Conservation (phyloP, 2,113 vertebrate species). For the Nothoprocta perdicaria region DNA sequence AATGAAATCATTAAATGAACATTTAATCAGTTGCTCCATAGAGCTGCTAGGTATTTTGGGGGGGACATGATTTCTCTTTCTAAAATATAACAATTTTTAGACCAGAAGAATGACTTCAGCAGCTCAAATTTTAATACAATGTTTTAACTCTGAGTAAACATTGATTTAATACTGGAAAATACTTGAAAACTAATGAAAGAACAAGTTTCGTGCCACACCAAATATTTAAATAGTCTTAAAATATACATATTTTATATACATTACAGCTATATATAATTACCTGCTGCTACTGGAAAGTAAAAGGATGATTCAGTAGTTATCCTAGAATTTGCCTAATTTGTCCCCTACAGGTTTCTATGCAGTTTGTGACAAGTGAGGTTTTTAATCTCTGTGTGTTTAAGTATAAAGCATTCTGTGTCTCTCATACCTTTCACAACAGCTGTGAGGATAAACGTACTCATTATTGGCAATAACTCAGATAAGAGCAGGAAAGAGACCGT, state of each 20-base stretch:
- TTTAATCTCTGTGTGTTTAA: not conserved
- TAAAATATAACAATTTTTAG: not conserved
- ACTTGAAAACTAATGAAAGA: not conserved
- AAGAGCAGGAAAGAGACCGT: not conserved
- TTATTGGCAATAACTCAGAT: not conserved
- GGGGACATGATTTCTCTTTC: not conserved
- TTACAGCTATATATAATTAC: not conserved
- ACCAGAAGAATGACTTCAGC: not conserved
- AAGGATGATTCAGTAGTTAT: not conserved
- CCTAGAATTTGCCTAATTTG: not conserved
- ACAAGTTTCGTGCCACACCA: not conserved
- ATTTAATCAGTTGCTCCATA: not conserved
- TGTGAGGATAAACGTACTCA: not conserved
- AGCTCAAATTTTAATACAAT: not conserved
- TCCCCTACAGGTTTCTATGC: not conserved
- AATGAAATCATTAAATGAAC: not conserved
- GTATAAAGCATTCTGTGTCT: rapidly evolving
- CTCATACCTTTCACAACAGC: not conserved
- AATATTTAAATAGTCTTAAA: not conserved
- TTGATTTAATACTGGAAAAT: not conserved
- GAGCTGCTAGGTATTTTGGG: not conserved
- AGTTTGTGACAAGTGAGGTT: not conserved
- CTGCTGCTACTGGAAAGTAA: not conserved
- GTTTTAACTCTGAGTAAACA: not conserved
- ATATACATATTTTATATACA: not conserved